A percentile compares a stretch with the other conserved stretches of the same genome.
Evolutionary conservation across 2,797 vertebrate genomes (phyloP).

Genomic region (Oreochromis grahami): DNA sequence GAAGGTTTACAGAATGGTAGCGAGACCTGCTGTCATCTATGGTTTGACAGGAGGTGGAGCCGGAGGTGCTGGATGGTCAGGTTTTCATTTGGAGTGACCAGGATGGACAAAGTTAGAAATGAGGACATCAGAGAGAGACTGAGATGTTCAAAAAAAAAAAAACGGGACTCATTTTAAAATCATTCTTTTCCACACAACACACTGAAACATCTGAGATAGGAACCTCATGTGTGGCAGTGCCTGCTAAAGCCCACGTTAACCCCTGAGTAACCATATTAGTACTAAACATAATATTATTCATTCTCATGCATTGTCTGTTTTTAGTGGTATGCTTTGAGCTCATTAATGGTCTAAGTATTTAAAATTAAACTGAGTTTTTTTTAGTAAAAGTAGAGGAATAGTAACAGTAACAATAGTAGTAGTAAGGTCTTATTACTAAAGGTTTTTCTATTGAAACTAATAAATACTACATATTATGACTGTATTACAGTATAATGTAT

Average conservation of each 20-base stretch:
- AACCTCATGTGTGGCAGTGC: background rate
- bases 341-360: background rate
- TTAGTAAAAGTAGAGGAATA: background rate
- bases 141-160: background rate
- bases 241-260: background rate
- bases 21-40: background rate
- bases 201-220: rapidly evolving
- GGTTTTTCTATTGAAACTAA: background rate
- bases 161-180: background rate
- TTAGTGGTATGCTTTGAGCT: background rate
- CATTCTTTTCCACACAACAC: rapidly evolving
- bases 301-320: background rate
- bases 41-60: background rate
- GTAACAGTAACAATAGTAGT: background rate
- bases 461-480: background rate
- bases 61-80: background rate
- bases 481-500: rapidly evolving
- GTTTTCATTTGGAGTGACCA: rapidly evolving
- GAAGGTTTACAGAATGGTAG: background rate
- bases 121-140: background rate
- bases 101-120: background rate
- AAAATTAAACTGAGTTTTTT: background rate
- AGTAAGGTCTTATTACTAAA: background rate
- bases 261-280: background rate
- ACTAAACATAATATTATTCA: background rate